Evolutionary conservation across 1,140 invertebrate species (phyloP), one percentile per base, ranked within the genome.

Genomic region (Nephila pilipes): DNA sequence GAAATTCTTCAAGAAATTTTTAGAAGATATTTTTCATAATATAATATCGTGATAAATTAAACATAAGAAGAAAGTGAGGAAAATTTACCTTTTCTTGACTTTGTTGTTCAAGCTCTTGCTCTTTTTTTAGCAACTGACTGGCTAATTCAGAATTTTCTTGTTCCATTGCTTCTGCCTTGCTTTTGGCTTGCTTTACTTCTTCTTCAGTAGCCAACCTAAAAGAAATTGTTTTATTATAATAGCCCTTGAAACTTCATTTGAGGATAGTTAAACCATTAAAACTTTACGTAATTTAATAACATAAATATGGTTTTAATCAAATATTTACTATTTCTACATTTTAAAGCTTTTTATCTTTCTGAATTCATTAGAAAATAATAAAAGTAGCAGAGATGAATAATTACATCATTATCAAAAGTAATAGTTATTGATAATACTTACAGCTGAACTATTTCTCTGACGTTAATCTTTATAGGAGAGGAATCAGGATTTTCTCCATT

Each of bases 91-190:
- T 98, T 96, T 99, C 98, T 95, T 99, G 98, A 79, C 97, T 97
- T 95, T 97, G 97, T 94, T 98, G 96, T 96, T 99, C 98, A 92
- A 99, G 95, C 95, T 99, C 98, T 95, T 98, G 98, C 95, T 99
- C 98, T 96, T 99, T 99, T 94, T 98, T 98, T 2, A 98, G 97
- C 46, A 99, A 95, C 95, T 97, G 97, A 16, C 97, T 97, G 32
- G 97, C 97, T 94, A 99, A 96, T 92, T 99, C 98, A 2, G 97
- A 97, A 95, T 98, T 99, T 95, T 99, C 98, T 94, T 97, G 97
- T 95, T 99, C 98, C 87, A 99, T 94, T 95, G 98, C 98, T 87
- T 98, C 97, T 0, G 98, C 97, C 95, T 98, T 98, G 65, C 97
- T 97, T 94, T 97, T 97, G 1, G 98, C 98, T 14, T 97, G 97